Evolutionary conservation across 1,140 invertebrate species (phyloP).

Genomic region (Latrodectus geometricus): DNA sequence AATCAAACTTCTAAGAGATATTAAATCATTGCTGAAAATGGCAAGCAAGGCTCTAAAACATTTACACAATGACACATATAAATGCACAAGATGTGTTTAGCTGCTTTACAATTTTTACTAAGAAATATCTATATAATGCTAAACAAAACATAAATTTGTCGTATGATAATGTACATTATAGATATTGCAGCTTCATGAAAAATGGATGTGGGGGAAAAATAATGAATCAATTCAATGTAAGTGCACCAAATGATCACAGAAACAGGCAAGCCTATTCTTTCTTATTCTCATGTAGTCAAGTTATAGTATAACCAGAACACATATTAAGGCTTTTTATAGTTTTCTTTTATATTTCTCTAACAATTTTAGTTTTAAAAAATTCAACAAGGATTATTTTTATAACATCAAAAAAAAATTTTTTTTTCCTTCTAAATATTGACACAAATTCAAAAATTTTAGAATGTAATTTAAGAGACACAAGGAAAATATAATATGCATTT

Average conservation of each 20-base stretch:
- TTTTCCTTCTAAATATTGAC: no score
- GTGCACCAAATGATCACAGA: constrained; percentile 38
- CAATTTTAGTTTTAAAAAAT: no score
- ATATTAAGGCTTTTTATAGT: no score
- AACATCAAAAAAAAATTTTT: no score
- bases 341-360: no score
- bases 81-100: background rate
- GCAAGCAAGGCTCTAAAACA: background rate
- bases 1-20: background rate
- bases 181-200: constrained; percentile 22
- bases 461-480: no score
- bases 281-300: no score
- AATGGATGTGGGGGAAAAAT: constrained; percentile 2
- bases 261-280: background rate
- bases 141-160: background rate
- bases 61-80: background rate
- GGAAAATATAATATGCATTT: no score
- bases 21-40: background rate
- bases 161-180: constrained; percentile 25
- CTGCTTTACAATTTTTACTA: no score
- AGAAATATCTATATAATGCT: background rate
- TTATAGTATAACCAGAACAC: no score
- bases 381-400: no score
- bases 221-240: constrained; percentile 17
- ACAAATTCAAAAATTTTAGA: no score